These are phyloP conservation scores for Aphaenogaster floridana DNA, from an alignment of 1,140 invertebrate genomes.

Conservation along the genomic window DNA sequence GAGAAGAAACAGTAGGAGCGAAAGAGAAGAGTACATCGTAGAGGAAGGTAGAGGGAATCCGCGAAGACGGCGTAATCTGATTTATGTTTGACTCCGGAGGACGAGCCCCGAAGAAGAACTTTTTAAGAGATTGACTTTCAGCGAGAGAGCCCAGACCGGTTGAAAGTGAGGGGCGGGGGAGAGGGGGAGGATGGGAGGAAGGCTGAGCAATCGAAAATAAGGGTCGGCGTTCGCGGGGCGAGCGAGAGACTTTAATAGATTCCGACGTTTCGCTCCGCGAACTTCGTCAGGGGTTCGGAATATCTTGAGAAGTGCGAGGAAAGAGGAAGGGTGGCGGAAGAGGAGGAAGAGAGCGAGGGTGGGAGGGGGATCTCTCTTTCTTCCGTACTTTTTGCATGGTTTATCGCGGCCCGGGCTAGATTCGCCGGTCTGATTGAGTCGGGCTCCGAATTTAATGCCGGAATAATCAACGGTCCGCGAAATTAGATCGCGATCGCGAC, in stretches of 20 bases:
- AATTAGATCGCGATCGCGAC: conserved; percentile 54
- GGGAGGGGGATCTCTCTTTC: background rate
- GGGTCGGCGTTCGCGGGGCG: conserved; percentile 56
- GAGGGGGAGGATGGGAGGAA: background rate
- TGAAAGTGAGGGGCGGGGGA: conserved; percentile 7
- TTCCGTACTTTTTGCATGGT: conserved; percentile 35
- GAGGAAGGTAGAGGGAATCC: background rate
- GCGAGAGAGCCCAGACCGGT: conserved; percentile 51
- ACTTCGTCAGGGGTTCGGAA: conserved; percentile 66
- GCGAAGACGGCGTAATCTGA: conserved; percentile 79
- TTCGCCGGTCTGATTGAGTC: conserved; percentile 45
- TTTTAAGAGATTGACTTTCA: conserved; percentile 84
- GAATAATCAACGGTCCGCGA: conserved; percentile 55
- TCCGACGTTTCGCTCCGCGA: conserved; percentile 73
- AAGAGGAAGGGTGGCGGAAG: background rate
- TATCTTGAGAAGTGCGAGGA: conserved; percentile 32
- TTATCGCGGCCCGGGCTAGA: conserved; percentile 40
- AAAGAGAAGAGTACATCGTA: background rate
- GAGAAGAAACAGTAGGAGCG: background rate
- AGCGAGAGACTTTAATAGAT: conserved; percentile 80
- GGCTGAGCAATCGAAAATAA: conserved; percentile 77
- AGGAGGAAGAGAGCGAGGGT: background rate
- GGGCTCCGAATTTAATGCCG: conserved; percentile 33
- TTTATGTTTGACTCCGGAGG: conserved; percentile 82
- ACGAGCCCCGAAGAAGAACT: conserved; percentile 76